Conservation (phyloP, 2,888 invertebrate genomes). For the Rhingia campestris region DNA sequence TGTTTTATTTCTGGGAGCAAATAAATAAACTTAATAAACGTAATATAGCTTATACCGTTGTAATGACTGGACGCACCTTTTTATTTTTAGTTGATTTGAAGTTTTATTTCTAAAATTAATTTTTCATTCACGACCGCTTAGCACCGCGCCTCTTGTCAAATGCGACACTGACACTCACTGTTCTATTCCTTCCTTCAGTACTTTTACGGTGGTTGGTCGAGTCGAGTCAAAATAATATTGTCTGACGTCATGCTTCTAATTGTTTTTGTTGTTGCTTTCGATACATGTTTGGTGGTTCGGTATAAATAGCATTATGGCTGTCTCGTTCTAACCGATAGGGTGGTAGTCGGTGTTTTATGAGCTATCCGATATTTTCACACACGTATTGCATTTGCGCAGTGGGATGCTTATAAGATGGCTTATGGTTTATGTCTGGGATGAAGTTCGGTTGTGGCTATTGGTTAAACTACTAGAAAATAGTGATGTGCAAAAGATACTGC, state of each 20-base stretch:
- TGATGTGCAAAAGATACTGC: slow-evolving; percentile 1
- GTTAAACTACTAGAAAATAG: slow-evolving; percentile 10
- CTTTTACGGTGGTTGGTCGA: background rate
- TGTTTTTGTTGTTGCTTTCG: slow-evolving; percentile 60
- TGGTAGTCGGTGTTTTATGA: background rate
- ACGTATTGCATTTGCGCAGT: slow-evolving; percentile 5
- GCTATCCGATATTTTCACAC: too few species aligned
- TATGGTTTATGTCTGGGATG: slow-evolving; percentile 4
- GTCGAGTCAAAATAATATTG: slow-evolving; percentile 43
- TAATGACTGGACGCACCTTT: slow-evolving; percentile 25
- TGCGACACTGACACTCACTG: slow-evolving; percentile 40
- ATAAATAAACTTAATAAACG: too few species aligned
- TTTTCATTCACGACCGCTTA: slow-evolving; percentile 31
- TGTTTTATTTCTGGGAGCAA: background rate
- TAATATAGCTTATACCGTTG: background rate
- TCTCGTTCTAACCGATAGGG: slow-evolving; percentile 14
- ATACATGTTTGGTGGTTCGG: slow-evolving; percentile 24
- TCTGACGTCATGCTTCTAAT: slow-evolving; percentile 70
- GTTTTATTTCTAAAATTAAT: slow-evolving; percentile 11
- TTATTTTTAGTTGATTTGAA: background rate
- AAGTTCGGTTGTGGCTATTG: background rate
- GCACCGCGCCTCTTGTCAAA: slow-evolving; percentile 63
- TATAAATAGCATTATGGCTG: background rate
- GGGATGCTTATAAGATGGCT: background rate
- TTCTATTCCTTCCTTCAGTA: slow-evolving; percentile 40